Percentiles rank a stretch among this genome's conserved stretches.
These are phyloP conservation scores for Lepeophtheirus nordmannii DNA, from an alignment of 2,888 invertebrate genomes.

Conservation along the genomic window DNA sequence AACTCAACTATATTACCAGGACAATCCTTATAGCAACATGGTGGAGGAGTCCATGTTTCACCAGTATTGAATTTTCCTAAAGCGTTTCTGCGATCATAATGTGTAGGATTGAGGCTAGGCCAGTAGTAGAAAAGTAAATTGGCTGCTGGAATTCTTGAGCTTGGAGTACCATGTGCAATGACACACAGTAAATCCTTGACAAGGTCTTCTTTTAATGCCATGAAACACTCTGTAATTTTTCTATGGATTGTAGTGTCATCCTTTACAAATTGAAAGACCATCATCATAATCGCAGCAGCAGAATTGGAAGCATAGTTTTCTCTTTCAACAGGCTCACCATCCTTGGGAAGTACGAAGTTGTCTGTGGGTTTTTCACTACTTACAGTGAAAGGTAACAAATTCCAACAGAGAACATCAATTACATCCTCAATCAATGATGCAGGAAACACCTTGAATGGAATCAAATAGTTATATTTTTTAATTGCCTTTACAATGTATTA, in stretches of 20 bases:
- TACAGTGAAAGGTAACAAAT: conserved; percentile 64
- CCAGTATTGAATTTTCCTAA: conserved; percentile 30
- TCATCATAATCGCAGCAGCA: conserved; percentile 84
- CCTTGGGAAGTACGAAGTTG: conserved; percentile 10
- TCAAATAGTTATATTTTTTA: background rate
- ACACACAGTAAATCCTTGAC: conserved; percentile 86
- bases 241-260: conserved; percentile 67
- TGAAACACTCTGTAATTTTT: conserved; percentile 83
- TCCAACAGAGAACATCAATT: conserved; percentile 82
- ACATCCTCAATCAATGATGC: conserved; percentile 79
- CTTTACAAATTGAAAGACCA: conserved; percentile 64
- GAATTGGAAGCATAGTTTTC: conserved; percentile 30
- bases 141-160: conserved; percentile 83
- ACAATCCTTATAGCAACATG: conserved; percentile 10
- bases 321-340: conserved; percentile 28
- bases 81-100: conserved; percentile 72
- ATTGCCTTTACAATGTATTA: background rate
- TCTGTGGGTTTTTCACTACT: conserved; percentile 9
- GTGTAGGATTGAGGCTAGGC: conserved; percentile 89
- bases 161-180: conserved; percentile 87
- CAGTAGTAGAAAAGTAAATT: conserved; percentile 96
- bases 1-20: background rate
- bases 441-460: conserved; percentile 67
- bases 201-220: conserved; percentile 78
- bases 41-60: conserved; percentile 13